Conservation (phyloP, 2,797 vertebrate species). For the Sebastes matsubarae region DNA sequence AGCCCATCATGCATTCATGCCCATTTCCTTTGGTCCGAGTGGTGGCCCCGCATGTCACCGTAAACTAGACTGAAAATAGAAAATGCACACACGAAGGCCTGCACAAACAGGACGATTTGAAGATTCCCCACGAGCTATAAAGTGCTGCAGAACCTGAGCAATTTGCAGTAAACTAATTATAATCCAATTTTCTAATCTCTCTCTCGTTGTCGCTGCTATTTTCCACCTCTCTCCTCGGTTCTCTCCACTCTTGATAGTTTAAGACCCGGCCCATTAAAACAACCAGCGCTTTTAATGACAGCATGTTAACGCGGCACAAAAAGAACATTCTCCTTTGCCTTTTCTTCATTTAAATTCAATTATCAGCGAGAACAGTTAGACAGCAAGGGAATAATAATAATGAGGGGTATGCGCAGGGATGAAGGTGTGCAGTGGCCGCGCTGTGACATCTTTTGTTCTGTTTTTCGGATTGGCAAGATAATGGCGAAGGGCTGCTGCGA, state of each 20-base stretch:
- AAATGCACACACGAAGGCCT: slow-evolving; percentile 10
- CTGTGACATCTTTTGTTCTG: slow-evolving; percentile 80
- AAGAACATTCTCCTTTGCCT: slow-evolving; percentile 64
- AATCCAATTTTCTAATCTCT: slow-evolving; percentile 59
- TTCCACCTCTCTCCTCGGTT: slow-evolving; percentile 21
- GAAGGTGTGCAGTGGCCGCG: slow-evolving; percentile 68
- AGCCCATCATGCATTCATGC: slow-evolving; percentile 73
- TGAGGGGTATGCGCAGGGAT: slow-evolving; percentile 64
- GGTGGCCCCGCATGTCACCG: slow-evolving; percentile 48
- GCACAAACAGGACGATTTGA: slow-evolving; percentile 28
- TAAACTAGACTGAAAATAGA: slow-evolving; percentile 51
- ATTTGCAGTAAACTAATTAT: slow-evolving; percentile 71
- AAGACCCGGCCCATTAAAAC: slow-evolving; percentile 69
- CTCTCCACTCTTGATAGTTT: slow-evolving; percentile 47
- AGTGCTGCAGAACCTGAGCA: slow-evolving; percentile 32
- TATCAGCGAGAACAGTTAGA: slow-evolving; percentile 72
- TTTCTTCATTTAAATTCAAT: slow-evolving; percentile 81
- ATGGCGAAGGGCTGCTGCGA: slow-evolving; percentile 64
- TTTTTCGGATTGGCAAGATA: slow-evolving; percentile 80
- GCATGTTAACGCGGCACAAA: slow-evolving; percentile 65
- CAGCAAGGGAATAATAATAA: slow-evolving; percentile 78
- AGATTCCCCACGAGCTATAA: slow-evolving; percentile 27
- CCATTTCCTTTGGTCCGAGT: slow-evolving; percentile 67
- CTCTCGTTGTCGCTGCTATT: slow-evolving; percentile 29
- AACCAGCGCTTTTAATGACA: slow-evolving; percentile 68